Evolutionary conservation across 2,113 vertebrate species (phyloP).

Genomic region (Paedocypris sp.): DNA sequence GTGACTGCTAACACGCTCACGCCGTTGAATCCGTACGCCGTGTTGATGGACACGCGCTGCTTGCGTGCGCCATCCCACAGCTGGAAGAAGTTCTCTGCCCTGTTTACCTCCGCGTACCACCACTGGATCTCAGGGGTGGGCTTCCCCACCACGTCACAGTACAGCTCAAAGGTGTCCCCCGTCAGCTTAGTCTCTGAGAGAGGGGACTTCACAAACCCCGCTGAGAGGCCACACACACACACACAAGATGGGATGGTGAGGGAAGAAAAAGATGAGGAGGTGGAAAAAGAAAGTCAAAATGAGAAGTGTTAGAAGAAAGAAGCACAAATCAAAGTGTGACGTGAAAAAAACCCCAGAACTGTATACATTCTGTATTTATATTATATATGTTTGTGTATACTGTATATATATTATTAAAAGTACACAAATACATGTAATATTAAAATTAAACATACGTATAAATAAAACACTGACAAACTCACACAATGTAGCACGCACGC

Average conservation of each 20-base stretch:
- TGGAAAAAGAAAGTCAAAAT: slow-evolving; percentile 15
- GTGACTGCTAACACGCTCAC: slow-evolving; percentile 85
- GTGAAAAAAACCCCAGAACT: too few species aligned
- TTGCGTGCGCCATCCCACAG: slow-evolving; percentile 88
- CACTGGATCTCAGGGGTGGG: slow-evolving; percentile 98
- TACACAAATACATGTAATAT: too few species aligned
- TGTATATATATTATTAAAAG: too few species aligned
- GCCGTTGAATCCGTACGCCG: slow-evolving; percentile 79
- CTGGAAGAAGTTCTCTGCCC: slow-evolving; percentile 89
- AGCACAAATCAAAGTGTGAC: too few species aligned
- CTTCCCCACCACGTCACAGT: slow-evolving; percentile 90
- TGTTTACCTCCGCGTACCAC: slow-evolving; percentile 96
- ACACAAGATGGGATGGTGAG: background rate
- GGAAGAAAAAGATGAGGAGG: background rate
- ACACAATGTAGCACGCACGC: too few species aligned
- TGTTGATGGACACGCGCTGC: slow-evolving; percentile 84
- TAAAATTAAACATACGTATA: too few species aligned
- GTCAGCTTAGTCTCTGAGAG: slow-evolving; percentile 95
- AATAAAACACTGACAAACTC: too few species aligned
- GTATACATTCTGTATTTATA: too few species aligned
- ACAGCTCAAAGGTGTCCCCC: slow-evolving; percentile 92
- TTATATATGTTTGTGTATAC: too few species aligned
- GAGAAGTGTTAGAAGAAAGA: slow-evolving; percentile 5
- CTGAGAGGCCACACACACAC: slow-evolving; percentile 55
- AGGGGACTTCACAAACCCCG: slow-evolving; percentile 94